Evolutionary conservation across 1,140 invertebrate genomes (phyloP).

Genomic region (Drosophila simulans): DNA sequence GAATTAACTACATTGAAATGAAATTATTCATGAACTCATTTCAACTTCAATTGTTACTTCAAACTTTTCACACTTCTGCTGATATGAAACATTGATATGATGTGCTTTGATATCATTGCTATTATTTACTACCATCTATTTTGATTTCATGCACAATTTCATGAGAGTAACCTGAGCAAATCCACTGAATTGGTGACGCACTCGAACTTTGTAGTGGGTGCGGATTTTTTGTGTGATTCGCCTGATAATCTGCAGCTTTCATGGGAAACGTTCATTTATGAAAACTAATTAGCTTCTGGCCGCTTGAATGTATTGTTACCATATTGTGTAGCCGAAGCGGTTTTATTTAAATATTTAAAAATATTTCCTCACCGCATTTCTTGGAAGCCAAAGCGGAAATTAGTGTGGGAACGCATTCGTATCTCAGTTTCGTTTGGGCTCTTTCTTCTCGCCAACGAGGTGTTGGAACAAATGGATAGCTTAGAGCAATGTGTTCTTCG

Average conservation of each 20-base stretch:
- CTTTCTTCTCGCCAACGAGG: conserved; percentile 30
- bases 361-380: conserved; percentile 49
- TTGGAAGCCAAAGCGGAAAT: conserved; percentile 61
- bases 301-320: conserved; percentile 41
- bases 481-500: conserved; percentile 27
- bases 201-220: conserved; percentile 29
- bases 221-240: conserved; percentile 5
- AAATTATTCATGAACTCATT: neutral
- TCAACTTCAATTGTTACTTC: neutral
- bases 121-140: conserved; percentile 7
- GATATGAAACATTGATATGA: conserved; percentile 14
- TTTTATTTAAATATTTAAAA: conserved; percentile 76
- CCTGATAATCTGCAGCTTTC: conserved; percentile 34
- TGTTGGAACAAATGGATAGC: conserved; percentile 62
- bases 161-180: conserved; percentile 19
- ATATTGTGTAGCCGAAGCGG: conserved; percentile 45
- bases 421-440: conserved; percentile 35
- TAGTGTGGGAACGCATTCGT: conserved; percentile 63
- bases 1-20: neutral
- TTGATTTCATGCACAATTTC: conserved; percentile 18
- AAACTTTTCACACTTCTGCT: conserved; percentile 9
- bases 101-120: conserved; percentile 1
- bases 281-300: conserved; percentile 61
- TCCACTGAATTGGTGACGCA: conserved; percentile 10
- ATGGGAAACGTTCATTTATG: conserved; percentile 52